Percentiles rank a stretch among this genome's conserved stretches.
Evolutionary conservation across 2,797 vertebrate species (phyloP).

Genomic region (Pogonophryne albipinna): DNA sequence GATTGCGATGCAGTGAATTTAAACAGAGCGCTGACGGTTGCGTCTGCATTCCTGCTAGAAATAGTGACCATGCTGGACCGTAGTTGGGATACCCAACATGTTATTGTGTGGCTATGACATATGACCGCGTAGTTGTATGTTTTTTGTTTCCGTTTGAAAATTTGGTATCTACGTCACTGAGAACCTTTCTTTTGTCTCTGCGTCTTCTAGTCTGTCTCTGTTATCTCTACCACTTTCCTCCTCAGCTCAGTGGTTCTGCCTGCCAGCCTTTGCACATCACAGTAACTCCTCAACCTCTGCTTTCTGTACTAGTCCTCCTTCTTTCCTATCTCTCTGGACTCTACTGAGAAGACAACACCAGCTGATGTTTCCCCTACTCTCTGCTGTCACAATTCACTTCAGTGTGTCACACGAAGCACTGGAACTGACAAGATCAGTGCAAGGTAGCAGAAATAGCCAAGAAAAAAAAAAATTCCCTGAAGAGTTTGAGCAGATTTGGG

Average conservation of each 20-base stretch:
- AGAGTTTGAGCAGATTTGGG: conserved; percentile 64
- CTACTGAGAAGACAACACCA: conserved; percentile 30
- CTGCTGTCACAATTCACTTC: conserved; percentile 58
- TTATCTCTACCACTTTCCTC: neutral
- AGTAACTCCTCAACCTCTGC: conserved; percentile 15
- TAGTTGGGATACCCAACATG: neutral
- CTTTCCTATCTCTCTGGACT: conserved; percentile 16
- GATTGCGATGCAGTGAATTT: conserved; percentile 41
- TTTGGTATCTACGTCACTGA: neutral
- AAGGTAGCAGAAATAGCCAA: conserved; percentile 55
- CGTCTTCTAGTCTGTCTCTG: neutral
- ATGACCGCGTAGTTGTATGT: neutral
- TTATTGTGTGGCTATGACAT: neutral
- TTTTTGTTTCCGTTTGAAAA: neutral
- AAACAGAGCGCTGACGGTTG: conserved; percentile 26
- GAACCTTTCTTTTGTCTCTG: neutral
- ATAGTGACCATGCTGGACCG: conserved; percentile 1
- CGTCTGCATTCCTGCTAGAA: conserved; percentile 15
- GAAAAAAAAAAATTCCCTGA: conserved; percentile 52
- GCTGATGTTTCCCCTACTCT: conserved; percentile 53
- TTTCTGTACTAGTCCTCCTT: neutral
- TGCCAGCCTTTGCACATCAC: conserved; percentile 32
- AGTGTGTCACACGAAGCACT: conserved; percentile 20
- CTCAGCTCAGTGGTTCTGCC: conserved; percentile 15
- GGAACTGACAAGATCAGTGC: conserved; percentile 36